Percentiles rank a stretch among this genome's conserved stretches.
These are phyloP conservation scores for Calephelis virginiensis DNA, from an alignment of 1,140 invertebrate species.

Conservation along the genomic window DNA sequence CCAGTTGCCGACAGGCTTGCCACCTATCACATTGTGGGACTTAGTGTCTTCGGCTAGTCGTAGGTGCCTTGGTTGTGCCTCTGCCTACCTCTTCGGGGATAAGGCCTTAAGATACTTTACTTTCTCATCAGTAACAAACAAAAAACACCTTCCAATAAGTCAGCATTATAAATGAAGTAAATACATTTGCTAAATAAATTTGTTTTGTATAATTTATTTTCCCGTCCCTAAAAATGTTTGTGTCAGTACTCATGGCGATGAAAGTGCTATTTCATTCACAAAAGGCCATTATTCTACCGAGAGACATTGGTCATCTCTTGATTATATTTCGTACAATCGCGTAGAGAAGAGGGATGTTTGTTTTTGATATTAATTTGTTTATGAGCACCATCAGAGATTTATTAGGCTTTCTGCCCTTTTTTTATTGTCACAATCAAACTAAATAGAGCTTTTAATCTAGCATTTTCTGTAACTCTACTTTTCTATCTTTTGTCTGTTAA, in stretches of 20 bases:
- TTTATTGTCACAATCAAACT: neutral
- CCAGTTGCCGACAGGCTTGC: too few species aligned
- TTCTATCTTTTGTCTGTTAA: too few species aligned
- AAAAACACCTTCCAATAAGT: too few species aligned
- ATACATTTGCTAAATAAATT: slow-evolving; percentile 1
- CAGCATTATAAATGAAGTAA: neutral
- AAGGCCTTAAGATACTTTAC: too few species aligned
- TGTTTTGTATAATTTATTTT: neutral
- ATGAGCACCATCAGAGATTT: slow-evolving; percentile 2
- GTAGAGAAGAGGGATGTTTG: slow-evolving; percentile 15
- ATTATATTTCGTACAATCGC: slow-evolving; percentile 18
- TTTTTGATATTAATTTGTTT: slow-evolving; percentile 24
- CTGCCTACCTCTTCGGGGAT: too few species aligned
- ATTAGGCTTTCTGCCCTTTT: neutral
- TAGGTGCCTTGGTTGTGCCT: too few species aligned
- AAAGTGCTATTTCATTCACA: slow-evolving; percentile 26
- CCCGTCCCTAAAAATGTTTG: neutral
- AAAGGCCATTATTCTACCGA: slow-evolving; percentile 26
- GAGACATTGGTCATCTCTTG: slow-evolving; percentile 27
- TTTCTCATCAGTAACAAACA: too few species aligned
- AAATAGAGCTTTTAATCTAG: too few species aligned
- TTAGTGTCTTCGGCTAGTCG: too few species aligned
- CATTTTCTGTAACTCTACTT: too few species aligned
- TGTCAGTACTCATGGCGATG: slow-evolving; percentile 27
- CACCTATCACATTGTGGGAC: too few species aligned